These are phyloP conservation scores for Podarcis muralis DNA, from an alignment of 2,113 vertebrate genomes.

Conservation along the genomic window DNA sequence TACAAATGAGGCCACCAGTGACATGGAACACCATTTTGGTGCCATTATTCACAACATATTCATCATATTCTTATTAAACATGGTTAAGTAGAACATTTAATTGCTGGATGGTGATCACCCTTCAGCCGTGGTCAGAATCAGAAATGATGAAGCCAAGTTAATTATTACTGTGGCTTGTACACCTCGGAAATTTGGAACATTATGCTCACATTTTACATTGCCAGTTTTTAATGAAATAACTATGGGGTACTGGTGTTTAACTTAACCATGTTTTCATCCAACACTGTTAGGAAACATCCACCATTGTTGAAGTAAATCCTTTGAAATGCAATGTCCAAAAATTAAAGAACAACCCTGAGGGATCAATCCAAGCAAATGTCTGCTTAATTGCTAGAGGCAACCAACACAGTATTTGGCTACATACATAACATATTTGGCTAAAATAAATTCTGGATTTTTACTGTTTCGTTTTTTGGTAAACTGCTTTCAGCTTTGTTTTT, in stretches of 20 bases:
- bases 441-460: too few species aligned
- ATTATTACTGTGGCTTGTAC: not conserved
- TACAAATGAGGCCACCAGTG: not conserved
- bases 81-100: not conserved
- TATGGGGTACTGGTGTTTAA: not conserved
- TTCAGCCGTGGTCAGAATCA: not conserved
- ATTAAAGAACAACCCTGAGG: too few species aligned
- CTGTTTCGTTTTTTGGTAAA: too few species aligned
- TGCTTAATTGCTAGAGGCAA: not conserved
- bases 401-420: too few species aligned
- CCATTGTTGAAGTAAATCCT: not conserved
- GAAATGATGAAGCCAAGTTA: not conserved
- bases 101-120: not conserved
- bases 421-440: too few species aligned
- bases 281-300: not conserved
- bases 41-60: not conserved
- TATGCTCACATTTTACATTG: not conserved
- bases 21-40: not conserved
- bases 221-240: not conserved
- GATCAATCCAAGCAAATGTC: not conserved
- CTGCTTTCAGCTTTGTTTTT: too few species aligned
- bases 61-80: not conserved
- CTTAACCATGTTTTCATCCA: not conserved
- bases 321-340: not conserved
- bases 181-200: not conserved